These are phyloP conservation scores for Lepeophtheirus salmonis DNA, from an alignment of 1,140 invertebrate species.

Conservation along the genomic window DNA sequence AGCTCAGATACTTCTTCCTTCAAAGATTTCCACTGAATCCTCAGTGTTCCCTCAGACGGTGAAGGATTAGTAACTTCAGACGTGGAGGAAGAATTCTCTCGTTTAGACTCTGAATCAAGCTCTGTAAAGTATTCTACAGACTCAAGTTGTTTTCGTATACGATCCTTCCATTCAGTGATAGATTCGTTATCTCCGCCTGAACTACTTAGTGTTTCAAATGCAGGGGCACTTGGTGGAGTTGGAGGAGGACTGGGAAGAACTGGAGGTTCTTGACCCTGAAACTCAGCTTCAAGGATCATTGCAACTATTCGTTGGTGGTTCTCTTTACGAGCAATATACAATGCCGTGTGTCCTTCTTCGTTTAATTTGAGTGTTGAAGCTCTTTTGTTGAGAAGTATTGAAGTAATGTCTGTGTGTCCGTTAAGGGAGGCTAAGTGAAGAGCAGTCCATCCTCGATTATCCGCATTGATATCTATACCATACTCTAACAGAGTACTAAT, in stretches of 20 bases:
- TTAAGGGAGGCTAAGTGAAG: constrained; percentile 12
- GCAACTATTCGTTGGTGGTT: constrained; percentile 9
- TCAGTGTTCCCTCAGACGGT: not conserved
- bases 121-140: not conserved
- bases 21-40: constrained; percentile 5
- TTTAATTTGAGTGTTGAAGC: not conserved
- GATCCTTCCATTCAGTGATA: not conserved
- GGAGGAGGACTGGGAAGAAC: constrained; percentile 12
- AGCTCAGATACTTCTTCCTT: constrained; percentile 4
- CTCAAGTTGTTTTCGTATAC: not conserved
- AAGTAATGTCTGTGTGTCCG: constrained; percentile 16
- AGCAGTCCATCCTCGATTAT: constrained; percentile 16
- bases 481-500: constrained; percentile 14
- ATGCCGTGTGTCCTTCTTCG: constrained; percentile 5
- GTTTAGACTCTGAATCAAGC: not conserved
- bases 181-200: not conserved
- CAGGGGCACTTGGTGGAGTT: constrained; percentile 4
- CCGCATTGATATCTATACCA: constrained; percentile 16
- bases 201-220: not conserved
- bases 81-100: too few species aligned
- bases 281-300: constrained; percentile 13
- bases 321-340: constrained; percentile 15
- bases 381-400: constrained; percentile 13
- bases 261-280: not conserved
- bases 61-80: too few species aligned